phyloP scores from a whole-genome alignment of 2,113 vertebrate genomes.

The Carettochelys insculpta region DNA sequence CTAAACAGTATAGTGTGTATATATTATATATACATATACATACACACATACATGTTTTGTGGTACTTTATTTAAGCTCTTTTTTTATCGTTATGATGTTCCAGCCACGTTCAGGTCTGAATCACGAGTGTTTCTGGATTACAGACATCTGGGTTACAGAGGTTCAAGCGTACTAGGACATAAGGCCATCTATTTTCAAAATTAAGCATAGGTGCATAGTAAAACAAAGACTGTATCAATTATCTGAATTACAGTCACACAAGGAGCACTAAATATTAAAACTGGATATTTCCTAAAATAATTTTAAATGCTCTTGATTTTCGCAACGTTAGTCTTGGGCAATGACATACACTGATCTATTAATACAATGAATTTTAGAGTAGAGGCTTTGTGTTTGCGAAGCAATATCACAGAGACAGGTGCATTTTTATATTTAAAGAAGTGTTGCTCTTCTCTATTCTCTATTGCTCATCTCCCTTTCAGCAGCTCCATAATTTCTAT shows the following conservation, averaged over 20 bases:
- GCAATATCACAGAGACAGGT: conserved; percentile 37
- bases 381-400: conserved; percentile 8
- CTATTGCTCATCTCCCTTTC: conserved; percentile 17
- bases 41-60: too few species aligned
- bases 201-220: not conserved
- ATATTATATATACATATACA: too few species aligned
- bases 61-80: too few species aligned
- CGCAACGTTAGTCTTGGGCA: conserved; percentile 31
- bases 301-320: conserved; percentile 21
- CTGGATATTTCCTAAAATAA: conserved; percentile 39
- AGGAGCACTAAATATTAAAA: not conserved
- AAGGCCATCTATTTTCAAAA: not conserved
- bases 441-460: conserved; percentile 9
- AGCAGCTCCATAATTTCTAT: not conserved
- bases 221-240: not conserved
- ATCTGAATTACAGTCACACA: not conserved
- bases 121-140: too few species aligned
- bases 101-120: too few species aligned
- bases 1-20: too few species aligned
- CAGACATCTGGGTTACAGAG: too few species aligned
- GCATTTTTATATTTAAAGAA: conserved; percentile 20
- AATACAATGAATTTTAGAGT: not conserved
- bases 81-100: too few species aligned
- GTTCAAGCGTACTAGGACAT: not conserved
- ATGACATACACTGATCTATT: conserved; percentile 43